phyloP scores from a whole-genome alignment of 2,113 vertebrate genomes.

The Cheirogaleus medius region DNA sequence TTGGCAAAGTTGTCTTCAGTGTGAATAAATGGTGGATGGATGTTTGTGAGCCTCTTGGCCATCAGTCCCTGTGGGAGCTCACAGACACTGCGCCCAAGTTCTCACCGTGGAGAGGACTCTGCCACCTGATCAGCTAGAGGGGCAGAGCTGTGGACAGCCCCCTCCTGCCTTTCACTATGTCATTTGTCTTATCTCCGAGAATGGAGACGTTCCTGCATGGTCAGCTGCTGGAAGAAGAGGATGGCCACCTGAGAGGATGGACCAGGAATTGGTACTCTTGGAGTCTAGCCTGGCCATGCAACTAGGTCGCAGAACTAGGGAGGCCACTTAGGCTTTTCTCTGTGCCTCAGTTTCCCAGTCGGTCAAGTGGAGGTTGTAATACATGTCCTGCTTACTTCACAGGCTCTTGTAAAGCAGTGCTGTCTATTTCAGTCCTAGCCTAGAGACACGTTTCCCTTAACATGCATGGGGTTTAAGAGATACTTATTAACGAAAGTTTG shows the following conservation, averaged over 20 bases:
- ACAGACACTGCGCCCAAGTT: neutral
- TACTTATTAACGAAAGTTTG: neutral
- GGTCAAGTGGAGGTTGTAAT: neutral
- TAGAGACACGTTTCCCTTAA: neutral
- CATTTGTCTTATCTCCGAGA: neutral
- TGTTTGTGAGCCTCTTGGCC: neutral
- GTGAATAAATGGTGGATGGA: neutral
- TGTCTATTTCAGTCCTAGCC: neutral
- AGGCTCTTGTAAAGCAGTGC: neutral
- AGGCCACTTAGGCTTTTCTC: neutral
- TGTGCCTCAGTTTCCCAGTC: neutral
- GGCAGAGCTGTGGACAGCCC: neutral
- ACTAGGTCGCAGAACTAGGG: neutral
- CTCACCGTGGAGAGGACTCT: neutral
- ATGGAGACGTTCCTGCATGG: neutral
- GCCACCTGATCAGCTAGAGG: neutral
- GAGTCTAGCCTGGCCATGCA: neutral
- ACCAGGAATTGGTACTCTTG: neutral
- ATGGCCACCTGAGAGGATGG: neutral
- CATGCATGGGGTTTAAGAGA: neutral
- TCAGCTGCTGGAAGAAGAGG: neutral
- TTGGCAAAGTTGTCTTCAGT: constrained; percentile 23
- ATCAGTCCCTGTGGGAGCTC: neutral
- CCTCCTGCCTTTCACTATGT: neutral
- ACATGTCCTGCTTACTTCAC: neutral